Evolutionary conservation across 2,888 invertebrate genomes (phyloP), one percentile per base, ranked within the genome.

Genomic region (Drosophila affinis): DNA sequence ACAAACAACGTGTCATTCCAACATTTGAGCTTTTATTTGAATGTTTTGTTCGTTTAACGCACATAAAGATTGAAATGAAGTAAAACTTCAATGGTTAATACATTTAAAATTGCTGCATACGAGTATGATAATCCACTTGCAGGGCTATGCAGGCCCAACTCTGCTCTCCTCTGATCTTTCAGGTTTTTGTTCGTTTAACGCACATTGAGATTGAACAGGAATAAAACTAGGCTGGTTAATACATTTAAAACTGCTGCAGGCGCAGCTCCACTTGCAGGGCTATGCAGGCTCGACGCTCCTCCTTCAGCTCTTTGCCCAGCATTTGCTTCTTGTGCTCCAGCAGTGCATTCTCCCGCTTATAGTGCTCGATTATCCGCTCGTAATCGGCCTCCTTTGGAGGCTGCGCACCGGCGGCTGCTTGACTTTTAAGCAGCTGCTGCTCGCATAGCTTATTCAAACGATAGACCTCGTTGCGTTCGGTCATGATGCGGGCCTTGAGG

Each of bases 401-500:
- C 29, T 71, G 56, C 17, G 72, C 57, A 17, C 65, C 76, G 5
- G 6, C 44, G 1, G 14, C 24, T 7, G 51, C 24, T 48, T 61
- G 57, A 21, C 52, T 56, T 7, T 75, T 78, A 0, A 52, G 46
- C 18, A 73, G 29, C 61, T 87, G 81, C 47, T 78, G 75, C 48
- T 86, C 87, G 45, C 78, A 92, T 71, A 94, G 92, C 81, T 94
- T 93, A 69, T 94, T 93, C 17, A 96, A 91, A 74, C 94, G 94
- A 27, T 95, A 94, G 14, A 96, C 95, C 92, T 96, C 96, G 47
- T 94, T 94, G 79, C 94, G 95, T 91, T 97, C 97, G 0, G 94
- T 94, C 86, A 95, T 94, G 60, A 97, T 96, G 87, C 95, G 94
- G 1, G 94, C 94, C 88, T 95, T 94, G 12, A 97, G 91, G 53